Base-by-base conservation (phyloP, 1,140 invertebrate genomes). In the Bradynema listronoti region DNA sequence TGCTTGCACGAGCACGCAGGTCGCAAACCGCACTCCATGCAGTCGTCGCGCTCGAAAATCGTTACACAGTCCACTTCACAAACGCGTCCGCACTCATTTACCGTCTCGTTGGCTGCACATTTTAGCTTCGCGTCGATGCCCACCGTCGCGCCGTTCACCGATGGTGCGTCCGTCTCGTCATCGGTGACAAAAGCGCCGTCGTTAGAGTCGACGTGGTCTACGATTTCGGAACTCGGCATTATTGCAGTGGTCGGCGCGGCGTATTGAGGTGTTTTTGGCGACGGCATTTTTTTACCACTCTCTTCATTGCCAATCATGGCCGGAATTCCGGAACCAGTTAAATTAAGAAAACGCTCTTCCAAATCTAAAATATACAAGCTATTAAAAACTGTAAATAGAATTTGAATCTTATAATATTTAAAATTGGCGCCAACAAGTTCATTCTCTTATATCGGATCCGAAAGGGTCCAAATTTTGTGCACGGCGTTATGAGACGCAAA, bases 51-150 rank as follows among this genome's bases (percentile, higher is more conserved):
- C 16, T 63, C 67, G 52, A 76, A 76, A 36, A 76, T 70, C 9
- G 69, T 66, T 14, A 59, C 52, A 58, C 74, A 77, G 49, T 77
- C 74, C 7, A 75, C 62, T 57, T 77, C 74, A 56, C 74, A 77
- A 19, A 69, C 61, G 14, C 57, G 46, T 42, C 74, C 74, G 54
- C 74, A 77, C 34, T 73, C 75, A 39, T 77, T 77, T 1, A 73
- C 16, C 9, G 74, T 77, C 55, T 77, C 74, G 55, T 77, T 77
- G 2, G 58, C 47, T 19, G 61, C 58, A 46, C 74, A 75, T 27
- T 66, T 55, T 1, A 50, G 34, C 33, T 59, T 62, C 43, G 24
- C 57, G 14, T 27, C 34, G 29, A 29, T 22, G 11, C 45, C n/a
- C 19, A 62, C 42, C 22, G 61, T 33, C 16, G 36, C 24, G 19